Percentiles rank a stretch among this genome's conserved stretches.
These are phyloP conservation scores for Palloptera scutellata DNA, from an alignment of 2,888 invertebrate genomes.

Conservation along the genomic window DNA sequence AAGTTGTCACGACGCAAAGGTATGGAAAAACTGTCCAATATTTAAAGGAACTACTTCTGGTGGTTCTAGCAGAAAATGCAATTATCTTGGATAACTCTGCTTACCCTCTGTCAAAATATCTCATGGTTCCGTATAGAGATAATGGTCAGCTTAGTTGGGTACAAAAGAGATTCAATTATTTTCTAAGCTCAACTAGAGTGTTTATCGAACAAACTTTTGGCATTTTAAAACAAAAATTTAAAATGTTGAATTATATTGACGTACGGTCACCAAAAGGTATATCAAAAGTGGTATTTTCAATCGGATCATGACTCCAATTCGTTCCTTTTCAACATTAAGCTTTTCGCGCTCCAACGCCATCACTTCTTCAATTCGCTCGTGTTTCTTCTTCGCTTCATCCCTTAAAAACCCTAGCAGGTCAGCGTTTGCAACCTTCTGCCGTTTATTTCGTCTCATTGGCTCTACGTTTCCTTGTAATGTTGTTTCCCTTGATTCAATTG, in stretches of 20 bases:
- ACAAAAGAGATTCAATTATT: conserved; percentile 1
- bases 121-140: conserved; percentile 2
- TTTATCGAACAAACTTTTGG: conserved; percentile 11
- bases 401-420: no score
- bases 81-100: conserved; percentile 6
- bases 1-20: conserved; percentile 10
- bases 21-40: background rate
- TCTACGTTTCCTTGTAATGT: no score
- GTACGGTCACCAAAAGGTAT: background rate
- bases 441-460: no score
- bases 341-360: no score
- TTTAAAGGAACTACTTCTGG: background rate
- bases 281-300: no score
- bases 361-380: no score
- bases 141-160: background rate
- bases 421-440: no score
- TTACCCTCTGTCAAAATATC: conserved; percentile 10
- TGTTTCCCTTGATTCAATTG: no score
- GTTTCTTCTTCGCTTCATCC: no score
- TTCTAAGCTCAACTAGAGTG: conserved; percentile 6
- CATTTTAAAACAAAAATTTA: background rate
- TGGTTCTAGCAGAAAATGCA: background rate
- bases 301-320: no score
- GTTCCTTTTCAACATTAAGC: no score
- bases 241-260: conserved; percentile 14